These are phyloP conservation scores for Peromyscus polionotus DNA, from an alignment of 2,113 vertebrate genomes.

Conservation along the genomic window DNA sequence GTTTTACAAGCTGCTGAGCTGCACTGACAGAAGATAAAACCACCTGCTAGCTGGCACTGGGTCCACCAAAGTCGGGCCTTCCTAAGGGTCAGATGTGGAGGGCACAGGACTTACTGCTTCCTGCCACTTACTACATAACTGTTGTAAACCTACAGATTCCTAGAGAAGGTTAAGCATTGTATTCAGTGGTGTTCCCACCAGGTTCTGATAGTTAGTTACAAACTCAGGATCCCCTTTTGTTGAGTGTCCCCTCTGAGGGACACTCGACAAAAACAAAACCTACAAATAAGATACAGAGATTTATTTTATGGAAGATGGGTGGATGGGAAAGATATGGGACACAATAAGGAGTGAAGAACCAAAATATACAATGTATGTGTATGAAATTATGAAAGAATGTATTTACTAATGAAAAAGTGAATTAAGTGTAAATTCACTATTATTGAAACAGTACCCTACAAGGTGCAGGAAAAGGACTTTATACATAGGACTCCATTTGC, in stretches of 20 bases:
- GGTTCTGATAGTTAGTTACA: background rate
- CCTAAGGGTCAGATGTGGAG: background rate
- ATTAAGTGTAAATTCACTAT: constrained; percentile 48
- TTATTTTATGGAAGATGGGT: background rate
- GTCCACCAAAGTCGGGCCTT: background rate
- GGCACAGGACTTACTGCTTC: background rate
- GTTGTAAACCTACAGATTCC: too few relatives aligned
- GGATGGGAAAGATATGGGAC: background rate
- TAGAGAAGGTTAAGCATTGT: background rate
- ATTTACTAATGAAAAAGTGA: background rate
- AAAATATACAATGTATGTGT: too few relatives aligned
- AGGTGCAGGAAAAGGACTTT: background rate
- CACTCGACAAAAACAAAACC: background rate
- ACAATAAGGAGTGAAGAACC: background rate
- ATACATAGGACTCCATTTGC: background rate
- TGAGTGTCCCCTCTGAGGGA: background rate
- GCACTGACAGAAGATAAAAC: too few relatives aligned
- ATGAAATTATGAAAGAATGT: background rate
- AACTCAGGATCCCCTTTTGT: too few relatives aligned
- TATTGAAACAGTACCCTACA: background rate
- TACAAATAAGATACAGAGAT: background rate
- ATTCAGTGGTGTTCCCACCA: background rate
- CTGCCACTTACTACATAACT: too few relatives aligned
- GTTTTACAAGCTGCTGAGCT: background rate
- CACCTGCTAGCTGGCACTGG: background rate